Evolutionary conservation across 2,113 vertebrate genomes (phyloP).

Genomic region (Colinus virginianus): DNA sequence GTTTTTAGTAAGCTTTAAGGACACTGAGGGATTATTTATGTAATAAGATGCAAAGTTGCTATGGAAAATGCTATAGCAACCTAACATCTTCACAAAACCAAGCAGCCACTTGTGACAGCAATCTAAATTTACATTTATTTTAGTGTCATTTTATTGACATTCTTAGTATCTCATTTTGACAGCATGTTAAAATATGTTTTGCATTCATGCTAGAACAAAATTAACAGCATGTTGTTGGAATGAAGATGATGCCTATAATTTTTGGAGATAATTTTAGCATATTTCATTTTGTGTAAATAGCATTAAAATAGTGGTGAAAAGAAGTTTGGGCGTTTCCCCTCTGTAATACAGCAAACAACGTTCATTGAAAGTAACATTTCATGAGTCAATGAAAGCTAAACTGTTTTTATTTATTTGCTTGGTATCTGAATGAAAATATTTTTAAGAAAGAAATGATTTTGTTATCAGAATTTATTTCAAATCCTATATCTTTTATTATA

Average conservation of each 20-base stretch:
- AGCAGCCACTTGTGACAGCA: constrained; percentile 84
- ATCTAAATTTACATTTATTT: constrained; percentile 86
- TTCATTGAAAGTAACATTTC: background rate
- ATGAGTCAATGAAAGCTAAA: constrained; percentile 4
- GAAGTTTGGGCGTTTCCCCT: background rate
- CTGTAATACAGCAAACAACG: constrained; percentile 8
- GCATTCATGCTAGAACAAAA: constrained; percentile 75
- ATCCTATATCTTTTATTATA: constrained; percentile 46
- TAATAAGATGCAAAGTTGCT: constrained; percentile 86
- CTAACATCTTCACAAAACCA: constrained; percentile 81
- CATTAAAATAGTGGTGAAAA: constrained; percentile 16
- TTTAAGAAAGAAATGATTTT: constrained; percentile 41
- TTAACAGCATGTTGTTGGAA: constrained; percentile 75
- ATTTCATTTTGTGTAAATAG: constrained; percentile 61
- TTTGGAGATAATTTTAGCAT: constrained; percentile 55
- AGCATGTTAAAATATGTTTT: constrained; percentile 82
- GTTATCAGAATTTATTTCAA: constrained; percentile 61
- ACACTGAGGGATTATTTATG: constrained; percentile 83
- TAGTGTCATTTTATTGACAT: constrained; percentile 83
- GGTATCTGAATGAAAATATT: constrained; percentile 21
- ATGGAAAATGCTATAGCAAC: constrained; percentile 85
- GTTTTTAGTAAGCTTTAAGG: constrained; percentile 81
- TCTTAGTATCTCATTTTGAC: constrained; percentile 82
- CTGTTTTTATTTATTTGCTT: constrained; percentile 40
- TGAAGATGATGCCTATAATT: constrained; percentile 71